These are phyloP conservation scores for Balaeniceps rex DNA, from an alignment of 2,113 vertebrate species.

Conservation along the genomic window DNA sequence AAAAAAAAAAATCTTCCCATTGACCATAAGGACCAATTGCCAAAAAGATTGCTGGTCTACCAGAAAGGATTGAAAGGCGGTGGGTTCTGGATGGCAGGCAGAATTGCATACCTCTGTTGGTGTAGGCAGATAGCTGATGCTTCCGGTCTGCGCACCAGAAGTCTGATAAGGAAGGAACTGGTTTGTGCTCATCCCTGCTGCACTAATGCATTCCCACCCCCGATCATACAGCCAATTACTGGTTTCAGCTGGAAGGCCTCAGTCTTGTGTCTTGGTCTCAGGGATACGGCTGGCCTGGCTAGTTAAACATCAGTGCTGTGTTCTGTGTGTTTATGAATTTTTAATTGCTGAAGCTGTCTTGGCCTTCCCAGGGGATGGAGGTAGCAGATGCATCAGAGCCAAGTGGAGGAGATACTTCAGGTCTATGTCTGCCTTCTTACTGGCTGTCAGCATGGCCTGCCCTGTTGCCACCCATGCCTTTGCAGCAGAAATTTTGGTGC, in stretches of 20 bases:
- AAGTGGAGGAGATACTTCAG: conserved; percentile 4
- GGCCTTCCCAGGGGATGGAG: neutral
- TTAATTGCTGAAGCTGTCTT: conserved; percentile 28
- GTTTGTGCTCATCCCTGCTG: neutral
- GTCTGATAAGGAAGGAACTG: neutral
- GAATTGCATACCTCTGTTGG: neutral
- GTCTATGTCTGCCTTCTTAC: neutral
- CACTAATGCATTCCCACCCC: neutral
- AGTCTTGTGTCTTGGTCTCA: neutral
- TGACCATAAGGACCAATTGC: neutral
- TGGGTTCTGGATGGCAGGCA: neutral
- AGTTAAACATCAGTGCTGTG: neutral
- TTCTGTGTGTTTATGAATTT: neutral
- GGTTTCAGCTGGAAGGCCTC: neutral
- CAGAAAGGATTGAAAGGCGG: neutral
- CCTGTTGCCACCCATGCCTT: neutral
- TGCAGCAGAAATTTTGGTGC: conserved; percentile 17
- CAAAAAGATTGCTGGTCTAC: neutral
- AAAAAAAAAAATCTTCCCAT: neutral
- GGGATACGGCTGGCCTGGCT: neutral
- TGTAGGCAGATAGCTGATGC: neutral
- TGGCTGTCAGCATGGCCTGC: conserved; percentile 23
- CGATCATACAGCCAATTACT: neutral
- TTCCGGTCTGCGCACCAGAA: neutral
- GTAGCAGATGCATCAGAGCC: conserved; percentile 17